Evolutionary conservation across 2,797 vertebrate species (phyloP), one percentile per base, ranked within the genome.

Genomic region (Leptatherina wallacei): DNA sequence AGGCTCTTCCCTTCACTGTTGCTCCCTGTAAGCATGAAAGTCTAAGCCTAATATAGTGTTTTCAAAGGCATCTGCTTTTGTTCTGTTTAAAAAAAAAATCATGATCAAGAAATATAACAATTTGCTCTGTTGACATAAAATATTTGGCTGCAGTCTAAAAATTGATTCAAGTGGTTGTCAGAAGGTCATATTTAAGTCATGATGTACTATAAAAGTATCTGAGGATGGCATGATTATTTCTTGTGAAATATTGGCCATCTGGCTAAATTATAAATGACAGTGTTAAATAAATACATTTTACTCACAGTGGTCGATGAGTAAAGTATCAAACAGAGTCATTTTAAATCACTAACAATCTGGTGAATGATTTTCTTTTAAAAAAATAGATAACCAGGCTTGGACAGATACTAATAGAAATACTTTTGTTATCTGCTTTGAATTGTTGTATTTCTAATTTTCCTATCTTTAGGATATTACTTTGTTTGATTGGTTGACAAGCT

Each of bases 181-280:
- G 30, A 67, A 30, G 57, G 16, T 60, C 47, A 54, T 24, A 52
- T 51, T n/a, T 29, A 61, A 38, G 33, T 69, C 27, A 30, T 51
- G 36, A 36, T 69, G n/a, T 51, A 60, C 27, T 60, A 14, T 33
- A 59, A 32, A 51, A 22, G 24, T 18, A n/a, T 49, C 24, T 32
- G 24, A 61, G 24, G 14, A 27, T 12, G 49, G 22, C 4, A 27
- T 0, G 22, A 54, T 14, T 54, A 14, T 29, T 29, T 14, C 12
- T 12, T 22, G 27, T 5, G 42, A 51, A 52, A 52, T 27, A 1
- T 52, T n/a, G 22, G 12, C 49, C 22, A 12, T 24, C 47, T 52
- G 22, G 22, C 22, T 52, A 27, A 54, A 27, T 27, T 29, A 4
- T 9, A 27, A 54, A 14, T 27, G 12, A 49, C 1, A 9, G 2